Evolutionary conservation across 2,888 invertebrate genomes (phyloP), one percentile per base, ranked within the genome.

Genomic region (Drosophila aldrichi): DNA sequence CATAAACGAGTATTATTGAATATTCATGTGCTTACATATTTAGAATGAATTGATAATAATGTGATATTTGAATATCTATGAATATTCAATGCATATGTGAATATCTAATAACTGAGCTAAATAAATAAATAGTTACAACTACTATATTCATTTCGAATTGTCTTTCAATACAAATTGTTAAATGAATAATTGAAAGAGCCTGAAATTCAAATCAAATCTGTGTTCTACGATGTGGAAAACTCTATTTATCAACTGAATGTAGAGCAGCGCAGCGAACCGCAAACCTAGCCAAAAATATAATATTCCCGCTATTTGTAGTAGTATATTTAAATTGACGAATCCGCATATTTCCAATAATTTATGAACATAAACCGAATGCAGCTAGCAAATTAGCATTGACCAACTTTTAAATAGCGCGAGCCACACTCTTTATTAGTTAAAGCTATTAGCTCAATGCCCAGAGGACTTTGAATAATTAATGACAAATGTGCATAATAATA

Each of bases 401-500:
- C 8, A 49, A 49, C 18, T 46, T 8, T 9, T 3, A 9, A 25
- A n/a, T 16, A 9, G 46, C 46, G 1, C 14, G n/a, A 10, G 10
- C 9, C 29, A 9, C 18, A 16, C 49, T 14, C n/a, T 43, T 16
- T 12, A 44, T 34, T 18, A 12, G 68, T 38, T 14, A 16, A 22
- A 68, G 22, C 38, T 4, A 44, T 65, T 38, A 49, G 20, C 18
- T 14, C 43, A 43, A n/a, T 48, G 18, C 20, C 29, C 14, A 16
- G 20, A n/a, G 40, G 20, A 40, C 22, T 16, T 46, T 55, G n/a
- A 69, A 54, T 66, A 54, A 40, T 46, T 40, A 16, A 66, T 54
- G 40, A 14, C 9, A 16, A 68, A 68, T 54, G 40, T 10, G 8
- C 14, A 12, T 25, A 43, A 36, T 9, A 54, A 40, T 22, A 44